Percentiles rank a stretch among this genome's conserved stretches.
These are phyloP conservation scores for Rhegmatorhina hoffmannsi DNA, from an alignment of 2,113 vertebrate genomes.

Conservation along the genomic window DNA sequence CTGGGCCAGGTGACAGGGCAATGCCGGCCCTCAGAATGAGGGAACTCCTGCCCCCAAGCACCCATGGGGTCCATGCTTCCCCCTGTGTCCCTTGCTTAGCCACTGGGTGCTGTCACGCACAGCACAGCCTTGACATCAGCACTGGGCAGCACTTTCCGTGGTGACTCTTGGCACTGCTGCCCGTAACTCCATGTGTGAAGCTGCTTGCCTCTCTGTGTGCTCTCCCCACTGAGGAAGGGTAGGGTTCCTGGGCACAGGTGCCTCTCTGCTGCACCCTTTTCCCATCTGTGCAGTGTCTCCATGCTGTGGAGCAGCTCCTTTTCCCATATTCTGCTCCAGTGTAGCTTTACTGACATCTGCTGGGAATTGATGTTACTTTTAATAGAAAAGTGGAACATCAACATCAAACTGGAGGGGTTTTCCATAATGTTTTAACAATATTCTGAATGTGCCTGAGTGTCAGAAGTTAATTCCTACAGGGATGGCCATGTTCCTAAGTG, in stretches of 20 bases:
- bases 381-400: background rate
- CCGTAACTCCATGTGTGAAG: accelerated
- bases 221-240: background rate
- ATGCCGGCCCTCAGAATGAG: background rate
- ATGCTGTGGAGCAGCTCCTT: background rate
- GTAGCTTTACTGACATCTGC: conserved; percentile 49
- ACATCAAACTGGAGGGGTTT: background rate
- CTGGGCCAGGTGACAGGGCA: background rate
- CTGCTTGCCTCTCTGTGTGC: accelerated
- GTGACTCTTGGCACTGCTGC: background rate
- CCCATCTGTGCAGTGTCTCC: background rate
- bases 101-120: background rate
- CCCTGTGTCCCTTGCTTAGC: background rate
- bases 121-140: accelerated
- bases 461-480: background rate
- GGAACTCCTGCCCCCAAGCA: background rate
- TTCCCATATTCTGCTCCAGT: background rate
- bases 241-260: accelerated
- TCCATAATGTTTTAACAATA: background rate
- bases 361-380: background rate
- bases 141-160: accelerated
- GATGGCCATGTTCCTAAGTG: background rate
- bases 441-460: background rate
- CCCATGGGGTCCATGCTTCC: accelerated
- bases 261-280: background rate